Evolutionary conservation across 2,888 invertebrate genomes (phyloP).

Genomic region (Meandrusa payeni): DNA sequence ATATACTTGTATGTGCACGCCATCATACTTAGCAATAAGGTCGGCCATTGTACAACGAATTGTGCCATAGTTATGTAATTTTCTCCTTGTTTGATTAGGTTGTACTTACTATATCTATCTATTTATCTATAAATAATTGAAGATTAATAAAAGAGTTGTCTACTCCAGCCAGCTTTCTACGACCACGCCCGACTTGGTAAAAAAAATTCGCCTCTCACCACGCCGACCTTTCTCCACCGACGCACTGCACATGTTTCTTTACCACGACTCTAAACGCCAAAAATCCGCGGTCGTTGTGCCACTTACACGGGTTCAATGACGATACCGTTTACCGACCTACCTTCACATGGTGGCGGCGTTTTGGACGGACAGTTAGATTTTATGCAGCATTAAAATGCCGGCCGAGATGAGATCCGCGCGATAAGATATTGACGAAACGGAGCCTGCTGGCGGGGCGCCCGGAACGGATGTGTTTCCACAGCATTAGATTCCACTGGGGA

Average conservation of each 20-base stretch:
- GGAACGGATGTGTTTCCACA: too few species aligned
- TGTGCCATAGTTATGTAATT: too few species aligned
- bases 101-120: too few species aligned
- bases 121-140: too few species aligned
- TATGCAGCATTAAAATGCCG: conserved; percentile 68
- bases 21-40: too few species aligned
- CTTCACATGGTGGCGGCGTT: conserved; percentile 69
- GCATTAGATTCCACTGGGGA: too few species aligned
- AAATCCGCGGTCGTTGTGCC: conserved; percentile 51
- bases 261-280: conserved; percentile 56
- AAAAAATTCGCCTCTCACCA: conserved; percentile 47
- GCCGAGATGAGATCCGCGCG: conserved; percentile 55
- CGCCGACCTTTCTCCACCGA: conserved; percentile 56
- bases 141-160: too few species aligned
- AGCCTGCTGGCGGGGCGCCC: neutral
- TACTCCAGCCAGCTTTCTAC: conserved; percentile 52
- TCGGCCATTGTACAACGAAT: too few species aligned
- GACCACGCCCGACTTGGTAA: conserved; percentile 34
- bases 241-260: conserved; percentile 54
- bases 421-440: conserved; percentile 37
- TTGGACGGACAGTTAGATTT: conserved; percentile 71
- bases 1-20: too few species aligned
- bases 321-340: conserved; percentile 77
- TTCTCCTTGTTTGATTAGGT: too few species aligned
- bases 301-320: conserved; percentile 59